These are phyloP conservation scores for Poecilia velifera DNA, from an alignment of 2,797 vertebrate genomes.

Conservation along the genomic window DNA sequence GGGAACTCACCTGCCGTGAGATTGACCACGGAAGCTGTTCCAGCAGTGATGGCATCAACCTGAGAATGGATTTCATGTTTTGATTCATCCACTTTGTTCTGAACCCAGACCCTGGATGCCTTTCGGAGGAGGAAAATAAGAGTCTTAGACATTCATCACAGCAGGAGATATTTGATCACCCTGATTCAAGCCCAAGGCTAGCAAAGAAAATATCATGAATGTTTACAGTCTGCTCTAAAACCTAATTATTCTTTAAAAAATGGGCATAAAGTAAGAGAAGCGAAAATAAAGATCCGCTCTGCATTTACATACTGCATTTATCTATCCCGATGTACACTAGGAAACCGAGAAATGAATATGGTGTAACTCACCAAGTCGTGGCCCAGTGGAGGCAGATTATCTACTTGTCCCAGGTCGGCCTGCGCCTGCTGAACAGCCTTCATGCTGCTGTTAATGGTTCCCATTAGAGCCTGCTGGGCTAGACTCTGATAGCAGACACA, in stretches of 20 bases:
- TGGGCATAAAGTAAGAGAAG: conserved; percentile 16
- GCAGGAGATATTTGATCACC: conserved; percentile 60
- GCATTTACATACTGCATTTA: conserved; percentile 8
- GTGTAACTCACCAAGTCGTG: conserved; percentile 91
- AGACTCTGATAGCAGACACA: conserved; percentile 84
- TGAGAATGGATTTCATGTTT: conserved; percentile 99
- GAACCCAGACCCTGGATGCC: conserved; percentile 98
- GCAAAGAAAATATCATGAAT: conserved; percentile 32
- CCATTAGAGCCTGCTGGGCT: conserved; percentile 97
- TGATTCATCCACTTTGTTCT: conserved; percentile 99
- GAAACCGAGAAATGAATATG: conserved; percentile 15
- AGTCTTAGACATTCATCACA: conserved; percentile 62
- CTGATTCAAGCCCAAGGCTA: conserved; percentile 62
- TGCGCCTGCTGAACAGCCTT: conserved; percentile 96
- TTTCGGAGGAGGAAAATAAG: conserved; percentile 71
- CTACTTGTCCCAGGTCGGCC: conserved; percentile 90
- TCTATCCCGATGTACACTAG: conserved; percentile 12
- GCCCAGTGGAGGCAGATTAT: conserved; percentile 93
- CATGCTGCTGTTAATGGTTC: conserved; percentile 98
- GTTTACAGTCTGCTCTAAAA: conserved; percentile 35
- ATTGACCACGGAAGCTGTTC: conserved; percentile 99
- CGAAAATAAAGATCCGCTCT: background rate
- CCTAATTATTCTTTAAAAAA: conserved; percentile 50
- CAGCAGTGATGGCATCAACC: conserved; percentile 98
- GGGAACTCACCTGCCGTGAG: conserved; percentile 92